These are phyloP conservation scores for Xenentodon cancila DNA, from an alignment of 2,797 vertebrate genomes.

Conservation along the genomic window DNA sequence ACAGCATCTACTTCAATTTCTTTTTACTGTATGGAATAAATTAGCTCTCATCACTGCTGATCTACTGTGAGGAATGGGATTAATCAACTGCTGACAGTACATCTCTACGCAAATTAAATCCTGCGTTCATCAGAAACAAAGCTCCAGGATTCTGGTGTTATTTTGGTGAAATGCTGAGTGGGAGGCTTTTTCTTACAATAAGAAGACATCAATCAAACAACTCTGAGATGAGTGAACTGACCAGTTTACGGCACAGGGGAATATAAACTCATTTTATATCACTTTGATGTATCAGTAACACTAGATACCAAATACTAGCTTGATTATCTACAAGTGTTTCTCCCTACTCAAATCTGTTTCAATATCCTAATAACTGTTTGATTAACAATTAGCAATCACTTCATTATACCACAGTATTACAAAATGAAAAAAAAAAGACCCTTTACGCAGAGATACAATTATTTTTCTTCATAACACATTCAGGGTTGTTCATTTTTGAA, in stretches of 20 bases:
- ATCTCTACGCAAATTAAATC: conserved; percentile 65
- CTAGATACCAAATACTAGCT: background rate
- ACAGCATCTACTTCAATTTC: conserved; percentile 52
- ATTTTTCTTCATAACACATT: background rate
- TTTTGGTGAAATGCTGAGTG: conserved; percentile 59
- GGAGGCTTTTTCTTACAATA: conserved; percentile 39
- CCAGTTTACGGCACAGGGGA: conserved; percentile 21
- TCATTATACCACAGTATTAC: too few relatives aligned
- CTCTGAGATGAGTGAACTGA: conserved; percentile 32
- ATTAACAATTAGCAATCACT: too few relatives aligned
- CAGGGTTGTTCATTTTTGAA: background rate
- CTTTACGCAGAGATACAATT: too few relatives aligned
- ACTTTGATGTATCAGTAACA: background rate
- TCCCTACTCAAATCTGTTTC: too few relatives aligned
- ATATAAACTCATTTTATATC: background rate
- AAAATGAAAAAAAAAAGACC: too few relatives aligned
- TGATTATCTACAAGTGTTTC: too few relatives aligned
- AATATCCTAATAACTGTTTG: too few relatives aligned
- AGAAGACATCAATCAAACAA: conserved; percentile 30
- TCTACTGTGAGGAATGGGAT: conserved; percentile 78
- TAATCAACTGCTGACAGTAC: conserved; percentile 69
- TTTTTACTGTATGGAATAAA: conserved; percentile 66
- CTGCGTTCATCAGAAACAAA: conserved; percentile 30
- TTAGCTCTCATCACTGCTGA: conserved; percentile 67
- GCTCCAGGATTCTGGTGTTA: conserved; percentile 52